Evolutionary conservation across 2,888 invertebrate species (phyloP).

Genomic region (Atethmia centrago): DNA sequence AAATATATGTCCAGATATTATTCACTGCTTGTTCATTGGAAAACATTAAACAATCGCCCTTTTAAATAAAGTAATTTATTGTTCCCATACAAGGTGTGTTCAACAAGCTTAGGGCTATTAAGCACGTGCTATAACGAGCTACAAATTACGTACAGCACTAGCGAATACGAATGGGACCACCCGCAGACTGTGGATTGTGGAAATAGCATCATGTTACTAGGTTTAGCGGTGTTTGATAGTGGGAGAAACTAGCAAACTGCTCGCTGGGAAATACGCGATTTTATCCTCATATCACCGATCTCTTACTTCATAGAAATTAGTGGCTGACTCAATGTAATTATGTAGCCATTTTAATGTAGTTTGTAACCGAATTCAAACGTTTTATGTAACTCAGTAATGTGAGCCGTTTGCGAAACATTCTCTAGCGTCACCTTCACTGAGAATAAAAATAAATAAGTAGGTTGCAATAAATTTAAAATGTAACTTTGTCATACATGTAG

Average conservation of each 20-base stretch:
- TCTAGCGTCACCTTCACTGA: conserved; percentile 22
- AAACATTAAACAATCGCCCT: conserved; percentile 12
- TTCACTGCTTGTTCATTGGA: not conserved
- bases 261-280: conserved; percentile 55
- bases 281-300: conserved; percentile 52
- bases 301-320: conserved; percentile 3
- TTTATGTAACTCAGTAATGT: conserved; percentile 28
- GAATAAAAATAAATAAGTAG: conserved; percentile 18
- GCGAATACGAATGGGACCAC: conserved; percentile 67
- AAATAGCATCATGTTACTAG: conserved; percentile 39
- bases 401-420: conserved; percentile 28
- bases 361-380: not conserved
- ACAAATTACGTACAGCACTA: conserved; percentile 59
- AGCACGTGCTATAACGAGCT: conserved; percentile 53
- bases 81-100: conserved; percentile 31
- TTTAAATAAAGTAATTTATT: conserved; percentile 51
- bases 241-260: conserved; percentile 35
- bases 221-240: conserved; percentile 5
- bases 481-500: conserved; percentile 21
- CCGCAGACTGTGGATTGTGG: conserved; percentile 42
- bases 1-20: conserved; percentile 10
- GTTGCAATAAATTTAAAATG: conserved; percentile 17
- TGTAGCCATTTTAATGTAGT: conserved; percentile 24
- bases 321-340: conserved; percentile 28
- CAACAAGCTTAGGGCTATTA: conserved; percentile 49